Evolutionary conservation across 2,797 vertebrate genomes (phyloP).

Genomic region (Catamblyrhynchus diadema): DNA sequence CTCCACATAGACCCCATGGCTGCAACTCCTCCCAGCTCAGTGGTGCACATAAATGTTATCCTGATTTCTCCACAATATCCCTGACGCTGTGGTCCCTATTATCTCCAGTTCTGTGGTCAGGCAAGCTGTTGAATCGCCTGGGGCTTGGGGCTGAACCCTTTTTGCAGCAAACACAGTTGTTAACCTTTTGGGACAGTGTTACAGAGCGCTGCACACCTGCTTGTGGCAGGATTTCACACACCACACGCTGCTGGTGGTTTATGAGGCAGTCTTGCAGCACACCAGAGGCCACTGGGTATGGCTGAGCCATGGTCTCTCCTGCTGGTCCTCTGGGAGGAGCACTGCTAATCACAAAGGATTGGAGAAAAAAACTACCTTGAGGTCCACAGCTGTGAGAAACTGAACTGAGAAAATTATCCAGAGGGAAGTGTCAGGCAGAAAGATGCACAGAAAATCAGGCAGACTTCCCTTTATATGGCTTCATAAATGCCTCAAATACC

Average conservation of each 20-base stretch:
- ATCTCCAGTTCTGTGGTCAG: background rate
- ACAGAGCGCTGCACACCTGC: background rate
- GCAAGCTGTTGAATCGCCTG: background rate
- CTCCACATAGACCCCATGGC: background rate
- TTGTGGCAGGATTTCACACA: background rate
- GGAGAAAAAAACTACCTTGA: background rate
- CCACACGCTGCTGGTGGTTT: background rate
- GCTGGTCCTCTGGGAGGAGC: background rate
- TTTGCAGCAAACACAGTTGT: background rate
- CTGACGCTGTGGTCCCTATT: background rate
- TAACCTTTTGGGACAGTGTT: background rate
- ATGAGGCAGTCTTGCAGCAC: background rate
- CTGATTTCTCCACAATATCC: background rate
- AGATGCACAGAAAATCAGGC: background rate
- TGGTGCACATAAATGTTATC: background rate
- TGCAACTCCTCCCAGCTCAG: constrained; percentile 11
- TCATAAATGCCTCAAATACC: background rate
- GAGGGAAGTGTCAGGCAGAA: background rate
- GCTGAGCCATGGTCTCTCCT: background rate
- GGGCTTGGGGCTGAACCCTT: background rate
- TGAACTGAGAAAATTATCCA: background rate
- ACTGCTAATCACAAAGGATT: background rate
- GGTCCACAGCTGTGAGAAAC: background rate
- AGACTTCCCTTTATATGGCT: background rate
- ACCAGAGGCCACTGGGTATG: background rate